phyloP scores from a whole-genome alignment of 2,113 vertebrate species.

The Empidonax alnorum region DNA sequence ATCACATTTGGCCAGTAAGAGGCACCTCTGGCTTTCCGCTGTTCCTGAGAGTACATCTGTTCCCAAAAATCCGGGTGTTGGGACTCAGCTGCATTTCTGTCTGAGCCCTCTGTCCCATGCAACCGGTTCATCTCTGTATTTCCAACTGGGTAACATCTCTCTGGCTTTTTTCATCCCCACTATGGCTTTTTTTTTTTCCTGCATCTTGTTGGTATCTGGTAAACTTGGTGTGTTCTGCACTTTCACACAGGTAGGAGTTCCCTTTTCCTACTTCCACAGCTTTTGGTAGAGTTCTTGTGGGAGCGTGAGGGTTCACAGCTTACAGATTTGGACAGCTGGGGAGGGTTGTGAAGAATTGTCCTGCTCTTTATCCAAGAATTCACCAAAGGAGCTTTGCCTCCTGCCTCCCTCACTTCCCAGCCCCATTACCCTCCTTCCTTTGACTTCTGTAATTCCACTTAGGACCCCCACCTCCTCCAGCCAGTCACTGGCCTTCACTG shows the following conservation, averaged over 20 bases:
- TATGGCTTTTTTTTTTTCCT: background rate
- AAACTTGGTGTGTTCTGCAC: background rate
- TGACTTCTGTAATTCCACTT: too few species aligned
- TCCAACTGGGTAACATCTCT: background rate
- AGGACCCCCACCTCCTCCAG: too few species aligned
- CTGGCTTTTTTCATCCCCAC: background rate
- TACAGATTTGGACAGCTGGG: background rate
- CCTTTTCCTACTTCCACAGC: background rate
- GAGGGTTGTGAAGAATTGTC: background rate
- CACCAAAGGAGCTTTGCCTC: background rate
- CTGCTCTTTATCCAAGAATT: background rate
- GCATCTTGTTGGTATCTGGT: background rate
- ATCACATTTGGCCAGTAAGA: background rate
- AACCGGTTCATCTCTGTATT: background rate
- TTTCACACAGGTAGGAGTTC: background rate
- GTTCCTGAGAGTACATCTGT: background rate
- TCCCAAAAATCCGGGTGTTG: background rate
- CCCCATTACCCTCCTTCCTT: too few species aligned
- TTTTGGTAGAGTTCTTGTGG: background rate
- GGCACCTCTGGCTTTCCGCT: background rate
- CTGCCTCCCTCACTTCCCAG: background rate
- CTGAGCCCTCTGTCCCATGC: background rate
- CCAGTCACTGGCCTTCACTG: background rate
- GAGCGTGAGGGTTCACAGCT: background rate
- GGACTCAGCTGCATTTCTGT: background rate